Evolutionary conservation across 2,113 vertebrate species (phyloP).

Genomic region (Cyanoliseus patagonus): DNA sequence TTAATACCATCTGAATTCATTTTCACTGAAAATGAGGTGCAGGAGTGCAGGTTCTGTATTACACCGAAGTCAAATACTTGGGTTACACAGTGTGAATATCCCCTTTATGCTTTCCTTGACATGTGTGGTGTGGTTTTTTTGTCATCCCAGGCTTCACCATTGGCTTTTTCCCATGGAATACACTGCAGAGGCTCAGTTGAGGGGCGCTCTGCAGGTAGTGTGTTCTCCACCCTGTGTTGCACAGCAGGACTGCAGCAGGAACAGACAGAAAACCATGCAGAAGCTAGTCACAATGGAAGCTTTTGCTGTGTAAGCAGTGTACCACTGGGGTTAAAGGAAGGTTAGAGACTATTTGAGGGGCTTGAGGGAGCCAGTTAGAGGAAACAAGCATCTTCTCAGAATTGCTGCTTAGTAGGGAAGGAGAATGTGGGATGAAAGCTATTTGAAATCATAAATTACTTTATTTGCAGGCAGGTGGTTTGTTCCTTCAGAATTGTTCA

Average conservation of each 20-base stretch:
- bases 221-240: neutral
- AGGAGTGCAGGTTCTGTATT: neutral
- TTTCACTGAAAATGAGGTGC: neutral
- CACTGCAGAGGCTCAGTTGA: neutral
- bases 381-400: neutral
- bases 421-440: neutral
- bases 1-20: neutral
- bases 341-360: neutral
- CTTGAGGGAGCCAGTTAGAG: neutral
- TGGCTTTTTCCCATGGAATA: neutral
- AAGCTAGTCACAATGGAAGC: neutral
- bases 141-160: neutral
- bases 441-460: neutral
- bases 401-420: neutral
- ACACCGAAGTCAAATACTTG: neutral
- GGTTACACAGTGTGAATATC: neutral
- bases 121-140: accelerated
- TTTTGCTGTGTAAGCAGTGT: neutral
- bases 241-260: neutral
- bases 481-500: neutral
- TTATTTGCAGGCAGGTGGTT: neutral
- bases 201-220: neutral
- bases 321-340: neutral
- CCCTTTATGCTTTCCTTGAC: neutral
- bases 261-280: neutral